Percentiles rank a stretch among this genome's conserved stretches.
These are phyloP conservation scores for Graptemys geographica DNA, from an alignment of 2,797 vertebrate species.

Conservation along the genomic window DNA sequence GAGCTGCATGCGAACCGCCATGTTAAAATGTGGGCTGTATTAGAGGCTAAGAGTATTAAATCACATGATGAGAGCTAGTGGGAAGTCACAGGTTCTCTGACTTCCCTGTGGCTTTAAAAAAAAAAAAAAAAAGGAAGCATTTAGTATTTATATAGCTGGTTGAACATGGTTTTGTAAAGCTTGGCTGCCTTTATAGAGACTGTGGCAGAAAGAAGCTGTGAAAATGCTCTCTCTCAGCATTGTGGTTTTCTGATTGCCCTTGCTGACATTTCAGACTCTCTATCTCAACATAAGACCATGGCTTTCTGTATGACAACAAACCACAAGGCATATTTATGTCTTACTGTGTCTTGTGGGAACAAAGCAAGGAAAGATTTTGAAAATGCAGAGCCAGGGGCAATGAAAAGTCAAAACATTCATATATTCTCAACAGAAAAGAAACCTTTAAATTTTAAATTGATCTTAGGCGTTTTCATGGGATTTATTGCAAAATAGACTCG, in stretches of 20 bases:
- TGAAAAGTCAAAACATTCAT: neutral
- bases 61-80: neutral
- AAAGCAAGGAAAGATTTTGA: neutral
- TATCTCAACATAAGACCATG: neutral
- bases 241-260: neutral
- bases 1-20: neutral
- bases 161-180: neutral
- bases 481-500: neutral
- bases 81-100: neutral
- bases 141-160: neutral
- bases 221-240: neutral
- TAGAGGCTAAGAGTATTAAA: neutral
- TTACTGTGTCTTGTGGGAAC: neutral
- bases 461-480: neutral
- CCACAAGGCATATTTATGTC: neutral
- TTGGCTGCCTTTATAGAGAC: neutral
- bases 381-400: neutral
- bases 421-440: neutral
- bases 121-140: neutral
- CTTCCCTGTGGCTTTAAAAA: neutral
- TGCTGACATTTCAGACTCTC: neutral
- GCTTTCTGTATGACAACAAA: neutral
- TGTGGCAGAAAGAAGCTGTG: neutral
- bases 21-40: neutral
- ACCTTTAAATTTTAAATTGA: neutral